phyloP scores from a whole-genome alignment of 2,797 vertebrate genomes.

The Pseudotriccus pelzelni region DNA sequence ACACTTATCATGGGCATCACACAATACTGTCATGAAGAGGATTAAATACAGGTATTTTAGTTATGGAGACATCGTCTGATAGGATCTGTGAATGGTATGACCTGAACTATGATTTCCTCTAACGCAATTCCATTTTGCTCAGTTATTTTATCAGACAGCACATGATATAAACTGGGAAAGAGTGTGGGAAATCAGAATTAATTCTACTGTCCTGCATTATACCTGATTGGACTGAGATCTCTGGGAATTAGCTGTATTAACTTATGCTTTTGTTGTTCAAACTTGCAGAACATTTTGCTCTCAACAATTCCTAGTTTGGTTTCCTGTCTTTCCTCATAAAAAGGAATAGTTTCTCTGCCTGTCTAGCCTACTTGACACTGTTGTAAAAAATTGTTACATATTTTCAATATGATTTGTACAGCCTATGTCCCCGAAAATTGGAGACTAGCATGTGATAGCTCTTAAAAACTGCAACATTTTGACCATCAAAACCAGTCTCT shows the following conservation, averaged over 20 bases:
- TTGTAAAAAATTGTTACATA: neutral
- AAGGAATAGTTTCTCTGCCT: neutral
- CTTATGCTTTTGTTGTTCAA: neutral
- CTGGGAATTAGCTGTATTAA: neutral
- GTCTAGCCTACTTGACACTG: neutral
- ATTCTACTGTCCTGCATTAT: neutral
- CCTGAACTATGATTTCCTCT: neutral
- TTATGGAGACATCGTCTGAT: neutral
- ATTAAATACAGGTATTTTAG: constrained; percentile 5
- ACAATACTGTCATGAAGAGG: neutral
- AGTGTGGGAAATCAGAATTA: neutral
- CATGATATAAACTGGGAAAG: neutral
- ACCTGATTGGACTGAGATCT: neutral
- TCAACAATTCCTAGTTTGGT: neutral
- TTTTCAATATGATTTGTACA: neutral
- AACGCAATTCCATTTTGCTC: neutral
- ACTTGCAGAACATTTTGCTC: neutral
- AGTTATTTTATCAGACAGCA: neutral
- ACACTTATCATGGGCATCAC: constrained; percentile 15
- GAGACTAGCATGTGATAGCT: neutral
- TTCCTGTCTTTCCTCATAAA: neutral
- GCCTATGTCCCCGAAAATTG: neutral
- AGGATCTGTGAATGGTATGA: neutral
- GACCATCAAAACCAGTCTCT: neutral
- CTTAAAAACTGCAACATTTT: neutral